phyloP scores from a whole-genome alignment of 2,113 vertebrate species.

The Apus apus region DNA sequence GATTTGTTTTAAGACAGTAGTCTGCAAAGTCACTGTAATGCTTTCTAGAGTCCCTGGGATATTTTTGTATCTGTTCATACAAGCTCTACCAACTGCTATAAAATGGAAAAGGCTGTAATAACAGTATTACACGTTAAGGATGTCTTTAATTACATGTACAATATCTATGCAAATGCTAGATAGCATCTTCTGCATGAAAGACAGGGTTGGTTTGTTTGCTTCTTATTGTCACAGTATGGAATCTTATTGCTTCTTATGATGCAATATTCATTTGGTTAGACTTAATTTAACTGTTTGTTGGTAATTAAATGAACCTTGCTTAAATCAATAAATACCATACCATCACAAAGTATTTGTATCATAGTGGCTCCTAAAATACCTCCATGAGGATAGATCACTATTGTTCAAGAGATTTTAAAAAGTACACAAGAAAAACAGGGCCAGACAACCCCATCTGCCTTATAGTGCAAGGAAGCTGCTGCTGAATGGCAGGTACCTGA shows the following conservation, averaged over 20 bases:
- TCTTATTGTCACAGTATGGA: slow-evolving; percentile 19
- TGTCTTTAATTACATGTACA: background rate
- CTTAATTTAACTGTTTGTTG: background rate
- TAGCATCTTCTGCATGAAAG: slow-evolving; percentile 33
- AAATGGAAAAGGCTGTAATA: background rate
- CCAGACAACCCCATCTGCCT: background rate
- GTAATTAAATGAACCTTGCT: slow-evolving; percentile 13
- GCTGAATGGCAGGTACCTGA: background rate
- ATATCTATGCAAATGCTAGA: slow-evolving; percentile 33
- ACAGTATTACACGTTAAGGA: background rate
- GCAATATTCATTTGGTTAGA: slow-evolving; percentile 34
- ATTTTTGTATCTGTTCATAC: background rate
- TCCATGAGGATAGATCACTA: background rate
- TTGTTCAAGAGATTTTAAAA: background rate
- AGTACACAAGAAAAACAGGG: background rate
- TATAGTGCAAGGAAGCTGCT: background rate
- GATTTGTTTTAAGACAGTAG: background rate
- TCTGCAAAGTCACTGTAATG: background rate
- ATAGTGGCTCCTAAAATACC: background rate
- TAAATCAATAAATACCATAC: slow-evolving; percentile 8
- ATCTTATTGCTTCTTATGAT: slow-evolving; percentile 15
- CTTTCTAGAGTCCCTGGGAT: background rate
- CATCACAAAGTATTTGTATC: background rate
- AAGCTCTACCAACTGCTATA: background rate
- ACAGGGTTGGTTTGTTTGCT: background rate